phyloP scores from a whole-genome alignment of 2,113 vertebrate species.

The Anas platyrhynchos region DNA sequence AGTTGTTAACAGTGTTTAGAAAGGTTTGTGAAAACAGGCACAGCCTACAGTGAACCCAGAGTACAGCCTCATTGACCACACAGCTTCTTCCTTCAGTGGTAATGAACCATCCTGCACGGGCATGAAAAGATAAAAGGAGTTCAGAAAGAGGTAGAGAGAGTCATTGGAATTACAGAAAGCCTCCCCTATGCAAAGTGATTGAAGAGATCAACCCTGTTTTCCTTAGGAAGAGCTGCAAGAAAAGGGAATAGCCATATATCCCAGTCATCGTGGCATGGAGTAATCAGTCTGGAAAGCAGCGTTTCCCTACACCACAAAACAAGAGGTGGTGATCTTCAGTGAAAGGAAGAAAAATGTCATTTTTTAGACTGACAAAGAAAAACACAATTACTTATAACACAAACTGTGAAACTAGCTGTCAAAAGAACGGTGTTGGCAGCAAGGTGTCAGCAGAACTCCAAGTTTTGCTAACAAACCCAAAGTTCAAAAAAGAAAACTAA shows the following conservation, averaged over 20 bases:
- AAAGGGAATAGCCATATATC: neutral
- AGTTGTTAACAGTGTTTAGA: fast-evolving
- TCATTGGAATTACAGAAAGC: neutral
- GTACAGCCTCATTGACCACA: neutral
- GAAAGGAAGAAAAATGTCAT: neutral
- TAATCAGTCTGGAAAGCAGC: neutral
- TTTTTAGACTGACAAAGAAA: neutral
- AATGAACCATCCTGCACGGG: neutral
- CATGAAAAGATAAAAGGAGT: neutral
- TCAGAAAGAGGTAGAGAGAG: neutral
- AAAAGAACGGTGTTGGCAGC: neutral
- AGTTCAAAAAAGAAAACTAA: neutral
- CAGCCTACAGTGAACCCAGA: neutral
- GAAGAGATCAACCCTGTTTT: neutral
- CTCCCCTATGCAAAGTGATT: neutral
- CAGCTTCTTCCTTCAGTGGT: neutral
- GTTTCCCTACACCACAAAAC: neutral
- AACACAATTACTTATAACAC: neutral
- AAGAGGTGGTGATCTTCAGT: neutral
- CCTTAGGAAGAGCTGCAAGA: neutral
- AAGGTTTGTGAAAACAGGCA: neutral
- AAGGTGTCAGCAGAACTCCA: neutral
- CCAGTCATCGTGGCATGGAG: neutral
- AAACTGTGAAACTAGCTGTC: neutral
- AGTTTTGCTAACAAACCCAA: neutral